phyloP scores from a whole-genome alignment of 1,140 invertebrate species.

The Bactericera cockerelli region DNA sequence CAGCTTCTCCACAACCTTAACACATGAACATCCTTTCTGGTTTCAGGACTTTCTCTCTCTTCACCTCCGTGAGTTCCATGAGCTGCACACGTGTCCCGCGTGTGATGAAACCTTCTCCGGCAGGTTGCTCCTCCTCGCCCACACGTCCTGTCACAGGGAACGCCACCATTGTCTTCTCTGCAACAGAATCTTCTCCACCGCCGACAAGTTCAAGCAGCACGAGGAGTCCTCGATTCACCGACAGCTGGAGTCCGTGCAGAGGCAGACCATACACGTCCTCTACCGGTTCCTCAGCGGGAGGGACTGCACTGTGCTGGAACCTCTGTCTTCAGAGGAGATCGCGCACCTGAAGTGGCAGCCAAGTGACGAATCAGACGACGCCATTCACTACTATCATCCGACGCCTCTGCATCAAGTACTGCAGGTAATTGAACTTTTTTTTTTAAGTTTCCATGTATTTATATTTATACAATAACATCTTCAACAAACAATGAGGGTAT shows the following conservation, averaged over 20 bases:
- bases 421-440: neutral
- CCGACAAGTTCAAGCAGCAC: neutral
- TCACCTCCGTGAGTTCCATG: neutral
- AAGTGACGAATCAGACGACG: neutral
- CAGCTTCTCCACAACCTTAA: no score
- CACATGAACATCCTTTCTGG: no score
- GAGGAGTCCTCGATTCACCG: neutral
- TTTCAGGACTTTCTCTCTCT: neutral
- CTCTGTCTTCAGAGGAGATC: neutral
- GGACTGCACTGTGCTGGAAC: neutral
- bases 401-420: conserved; percentile 1
- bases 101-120: neutral
- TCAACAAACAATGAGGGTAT: no score
- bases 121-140: neutral
- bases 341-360: neutral
- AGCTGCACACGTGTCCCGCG: neutral
- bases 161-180: neutral
- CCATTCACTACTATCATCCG: neutral
- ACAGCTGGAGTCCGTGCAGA: neutral
- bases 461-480: no score
- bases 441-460: no score
- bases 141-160: neutral
- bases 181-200: neutral
- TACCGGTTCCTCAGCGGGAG: neutral
- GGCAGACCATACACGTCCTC: neutral